phyloP scores from a whole-genome alignment of 2,113 vertebrate species.

The Apaloderma vittatum region DNA sequence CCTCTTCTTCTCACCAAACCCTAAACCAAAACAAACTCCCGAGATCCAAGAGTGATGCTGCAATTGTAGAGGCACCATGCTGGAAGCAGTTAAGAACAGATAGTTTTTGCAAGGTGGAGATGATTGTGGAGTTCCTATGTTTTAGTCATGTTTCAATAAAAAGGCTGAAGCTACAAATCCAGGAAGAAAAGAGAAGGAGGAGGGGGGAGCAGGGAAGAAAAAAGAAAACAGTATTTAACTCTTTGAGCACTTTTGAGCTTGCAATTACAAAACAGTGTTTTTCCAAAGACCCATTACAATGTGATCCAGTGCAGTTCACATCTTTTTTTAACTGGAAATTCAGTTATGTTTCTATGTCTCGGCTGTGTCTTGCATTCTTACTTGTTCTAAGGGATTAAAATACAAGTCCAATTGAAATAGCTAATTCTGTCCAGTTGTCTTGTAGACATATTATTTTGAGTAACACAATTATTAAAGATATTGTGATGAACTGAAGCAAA shows the following conservation, averaged over 20 bases:
- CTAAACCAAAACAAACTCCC: neutral
- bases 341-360: neutral
- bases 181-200: neutral
- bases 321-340: neutral
- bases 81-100: neutral
- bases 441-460: neutral
- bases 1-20: neutral
- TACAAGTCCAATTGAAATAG: neutral
- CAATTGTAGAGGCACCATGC: neutral
- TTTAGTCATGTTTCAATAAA: neutral
- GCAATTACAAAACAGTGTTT: neutral
- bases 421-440: neutral
- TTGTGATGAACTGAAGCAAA: neutral
- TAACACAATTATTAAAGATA: neutral
- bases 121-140: neutral
- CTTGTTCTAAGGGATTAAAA: slow-evolving; percentile 21
- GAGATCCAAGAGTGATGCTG: neutral
- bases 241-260: neutral
- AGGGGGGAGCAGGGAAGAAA: rapidly evolving
- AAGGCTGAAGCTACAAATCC: neutral
- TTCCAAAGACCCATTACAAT: neutral
- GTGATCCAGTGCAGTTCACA: neutral
- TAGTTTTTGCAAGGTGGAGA: neutral
- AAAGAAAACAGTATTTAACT: neutral
- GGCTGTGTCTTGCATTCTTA: neutral